These are phyloP conservation scores for Eupelmus urozonus DNA, from an alignment of 2,888 invertebrate species.

Conservation along the genomic window DNA sequence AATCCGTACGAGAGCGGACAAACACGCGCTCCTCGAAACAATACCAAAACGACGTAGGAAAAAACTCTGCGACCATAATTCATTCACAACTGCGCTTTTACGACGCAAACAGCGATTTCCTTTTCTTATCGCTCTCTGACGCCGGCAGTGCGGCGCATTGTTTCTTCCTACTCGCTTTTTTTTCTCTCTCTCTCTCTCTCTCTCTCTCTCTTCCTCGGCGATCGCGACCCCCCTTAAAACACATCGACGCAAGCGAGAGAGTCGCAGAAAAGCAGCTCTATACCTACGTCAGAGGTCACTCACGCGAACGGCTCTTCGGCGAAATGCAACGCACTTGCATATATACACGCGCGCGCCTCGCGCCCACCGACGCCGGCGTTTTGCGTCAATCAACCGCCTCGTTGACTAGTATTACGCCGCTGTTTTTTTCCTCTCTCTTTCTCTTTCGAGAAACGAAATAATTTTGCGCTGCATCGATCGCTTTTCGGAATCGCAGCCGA, in stretches of 20 bases:
- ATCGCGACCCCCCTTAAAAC: neutral
- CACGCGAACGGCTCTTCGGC: conserved; percentile 28
- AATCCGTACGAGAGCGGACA: no score
- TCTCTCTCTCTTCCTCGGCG: neutral
- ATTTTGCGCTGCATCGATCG: neutral
- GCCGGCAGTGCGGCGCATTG: neutral
- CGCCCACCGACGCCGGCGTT: conserved; percentile 1
- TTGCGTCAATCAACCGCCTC: conserved; percentile 38
- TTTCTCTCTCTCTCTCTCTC: neutral
- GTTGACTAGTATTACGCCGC: neutral
- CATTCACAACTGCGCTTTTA: conserved; percentile 1
- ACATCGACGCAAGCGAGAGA: neutral
- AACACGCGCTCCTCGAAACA: no score
- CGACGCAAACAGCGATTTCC: conserved; percentile 2
- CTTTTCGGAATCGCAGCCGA: neutral
- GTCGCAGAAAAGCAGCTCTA: neutral
- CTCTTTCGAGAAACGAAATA: neutral
- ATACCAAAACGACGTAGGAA: no score
- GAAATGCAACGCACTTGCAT: conserved; percentile 32
- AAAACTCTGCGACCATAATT: neutral
- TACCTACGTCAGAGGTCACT: conserved; percentile 39
- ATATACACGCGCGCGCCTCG: neutral
- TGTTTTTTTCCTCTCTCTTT: neutral
- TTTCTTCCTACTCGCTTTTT: no score
- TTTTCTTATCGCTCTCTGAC: neutral